Evolutionary conservation across 2,797 vertebrate genomes (phyloP), one percentile per base, ranked within the genome.

Genomic region (Chiloscyllium punctatum): DNA sequence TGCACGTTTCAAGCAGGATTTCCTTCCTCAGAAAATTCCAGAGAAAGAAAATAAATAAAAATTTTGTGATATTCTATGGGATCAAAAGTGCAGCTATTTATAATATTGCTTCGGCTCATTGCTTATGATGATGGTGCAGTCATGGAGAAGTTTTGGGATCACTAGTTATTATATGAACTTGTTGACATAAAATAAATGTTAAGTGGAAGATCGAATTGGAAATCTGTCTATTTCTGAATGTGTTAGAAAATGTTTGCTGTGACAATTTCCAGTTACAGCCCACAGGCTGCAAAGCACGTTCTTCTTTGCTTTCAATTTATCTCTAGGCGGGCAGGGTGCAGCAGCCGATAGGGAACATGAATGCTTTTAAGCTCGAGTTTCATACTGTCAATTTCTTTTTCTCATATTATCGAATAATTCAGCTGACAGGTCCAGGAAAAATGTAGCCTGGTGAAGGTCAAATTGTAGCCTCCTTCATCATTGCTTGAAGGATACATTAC

Each of bases 401-500:
- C 57, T 62, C 53, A 66, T 91, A 62, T n/a, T 91, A 91, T n/a
- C 33, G 30, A 30, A 66, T 91, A 11, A 57, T n/a, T 57, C 15
- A 91, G 30, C 33, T 91, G 88, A 66, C 88, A 91, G 57, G 57
- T 18, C 88, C 1, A 66, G 33, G n/a, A 66, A 91, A 66, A 23
- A 91, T 91, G 1, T 66, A 91, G 30, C 6, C 33, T n/a, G 16
- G 88, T 62, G 88, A 62, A 91, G 57, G 88, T 91, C 53, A 91
- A 62, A 33, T 91, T n/a, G 4, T 8, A 62, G 30, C 88, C 33
- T 91, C 53, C 57, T n/a, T 91, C 16, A 91, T 62, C 57, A 90
- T 62, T 62, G 53, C 53, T 91, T 91, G 57, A 91, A 91, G 57
- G 88, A 91, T 66, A n/a, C 57, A n/a, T 66, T 91, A n/a, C 21